Evolutionary conservation across 2,113 vertebrate genomes (phyloP), one percentile per base, ranked within the genome.

Genomic region (Crotalus viridis): DNA sequence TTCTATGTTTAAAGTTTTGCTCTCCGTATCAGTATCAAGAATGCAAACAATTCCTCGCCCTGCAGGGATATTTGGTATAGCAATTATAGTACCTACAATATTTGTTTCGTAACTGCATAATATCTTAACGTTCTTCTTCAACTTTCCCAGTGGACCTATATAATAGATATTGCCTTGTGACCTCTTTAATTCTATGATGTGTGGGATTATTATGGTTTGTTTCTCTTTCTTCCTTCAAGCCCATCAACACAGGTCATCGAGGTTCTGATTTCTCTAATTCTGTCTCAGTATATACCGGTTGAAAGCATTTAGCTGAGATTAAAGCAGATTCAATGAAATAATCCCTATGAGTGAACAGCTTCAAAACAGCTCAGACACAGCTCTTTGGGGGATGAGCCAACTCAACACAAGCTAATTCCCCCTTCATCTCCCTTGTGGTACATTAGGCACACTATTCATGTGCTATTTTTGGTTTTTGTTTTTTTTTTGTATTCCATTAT

Each of bases 251-350:
- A 95, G 96, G 96, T 97, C 96, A 96, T 64, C 91, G 93, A 94
- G 96, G 96, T 97, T 97, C 95, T 96, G 93, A 95, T 96, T 96
- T 90, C 94, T 97, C 96, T 97, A 97, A 97, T 97, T 97, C 96
- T 96, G 91, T 95, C 93, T 97, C 96, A 90, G 94, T 96, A 94
- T 96, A 97, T 95, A 98, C 96, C 97, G 98, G 96, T 97, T 97
- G 98, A 97, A 98, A 98, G 96, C 98, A 96, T 98, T 98, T 98
- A 98, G 98, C 97, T 97, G 97, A 96, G 97, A 99, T 99, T 98
- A 98, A 98, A 97, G 97, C 97, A 98, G 98, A 98, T 98, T 98
- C 98, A 97, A 98, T 97, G 95, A 98, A 98, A 97, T 99, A 98
- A 99, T 98, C 98, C 98, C 95, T 97, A 93, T 95, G 97, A 98